phyloP scores from a whole-genome alignment of 2,113 vertebrate genomes.

The Tragelaphus imberbis region DNA sequence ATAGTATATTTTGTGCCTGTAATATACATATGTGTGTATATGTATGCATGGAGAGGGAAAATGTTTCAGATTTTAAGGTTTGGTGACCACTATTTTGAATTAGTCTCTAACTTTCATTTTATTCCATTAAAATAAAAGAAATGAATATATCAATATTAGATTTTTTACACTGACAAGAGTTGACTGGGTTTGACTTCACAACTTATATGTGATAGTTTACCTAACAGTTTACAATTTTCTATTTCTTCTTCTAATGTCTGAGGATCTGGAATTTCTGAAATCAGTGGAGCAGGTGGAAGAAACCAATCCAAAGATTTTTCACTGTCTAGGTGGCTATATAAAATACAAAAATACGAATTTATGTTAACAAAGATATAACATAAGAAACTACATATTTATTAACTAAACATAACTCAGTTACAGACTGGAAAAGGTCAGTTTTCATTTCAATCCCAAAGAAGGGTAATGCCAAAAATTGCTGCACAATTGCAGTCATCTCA shows the following conservation, averaged over 20 bases:
- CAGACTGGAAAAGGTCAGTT: neutral
- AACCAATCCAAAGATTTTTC: conserved; percentile 80
- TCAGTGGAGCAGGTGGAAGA: conserved; percentile 81
- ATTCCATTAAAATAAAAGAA: conserved; percentile 30
- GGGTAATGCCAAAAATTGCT: neutral
- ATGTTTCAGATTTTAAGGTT: conserved; percentile 10
- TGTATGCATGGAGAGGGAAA: neutral
- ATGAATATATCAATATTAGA: neutral
- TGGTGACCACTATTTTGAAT: neutral
- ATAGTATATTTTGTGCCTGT: neutral
- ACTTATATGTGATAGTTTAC: conserved; percentile 76
- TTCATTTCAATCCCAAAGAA: neutral
- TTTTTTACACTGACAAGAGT: neutral
- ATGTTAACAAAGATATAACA: conserved; percentile 14
- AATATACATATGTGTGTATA: neutral
- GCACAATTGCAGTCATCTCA: neutral
- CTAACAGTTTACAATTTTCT: conserved; percentile 71
- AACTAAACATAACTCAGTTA: conserved; percentile 30
- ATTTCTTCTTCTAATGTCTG: conserved; percentile 87
- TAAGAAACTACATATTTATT: neutral
- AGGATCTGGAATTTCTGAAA: conserved; percentile 87
- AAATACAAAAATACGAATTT: conserved; percentile 69
- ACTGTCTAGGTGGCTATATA: conserved; percentile 72
- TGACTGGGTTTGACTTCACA: neutral
- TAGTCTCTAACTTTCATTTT: neutral